Percentiles rank a stretch among this genome's conserved stretches.
phyloP scores from a whole-genome alignment of 2,888 invertebrate species.

The Dascillus cervinus region DNA sequence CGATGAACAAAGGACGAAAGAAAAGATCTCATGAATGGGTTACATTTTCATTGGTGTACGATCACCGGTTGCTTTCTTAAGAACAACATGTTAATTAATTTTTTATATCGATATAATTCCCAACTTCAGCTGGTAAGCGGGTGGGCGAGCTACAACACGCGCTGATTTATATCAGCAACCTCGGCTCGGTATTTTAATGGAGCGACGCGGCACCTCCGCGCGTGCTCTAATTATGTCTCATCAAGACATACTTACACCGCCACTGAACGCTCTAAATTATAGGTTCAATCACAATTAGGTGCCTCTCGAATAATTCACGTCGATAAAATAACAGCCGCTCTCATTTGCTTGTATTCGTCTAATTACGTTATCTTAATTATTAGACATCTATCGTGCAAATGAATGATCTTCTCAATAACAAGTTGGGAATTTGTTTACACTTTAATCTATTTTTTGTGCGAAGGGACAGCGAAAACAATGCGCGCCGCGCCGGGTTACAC shows the following conservation, averaged over 20 bases:
- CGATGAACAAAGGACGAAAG: no score
- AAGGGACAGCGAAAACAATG: no score
- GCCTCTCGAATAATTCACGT: conserved; percentile 31
- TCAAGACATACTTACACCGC: conserved; percentile 33
- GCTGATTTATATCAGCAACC: conserved; percentile 29
- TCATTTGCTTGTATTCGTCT: conserved; percentile 31
- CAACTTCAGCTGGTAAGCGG: no score
- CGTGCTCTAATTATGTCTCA: conserved; percentile 34
- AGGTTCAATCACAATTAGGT: conserved; percentile 24
- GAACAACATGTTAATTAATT: no score
- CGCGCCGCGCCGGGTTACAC: no score
- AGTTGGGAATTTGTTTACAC: no score
- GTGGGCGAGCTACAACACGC: conserved; percentile 16
- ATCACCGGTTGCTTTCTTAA: no score
- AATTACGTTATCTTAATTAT: conserved; percentile 30
- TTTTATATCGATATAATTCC: no score
- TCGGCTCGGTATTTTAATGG: conserved; percentile 30
- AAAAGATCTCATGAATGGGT: no score
- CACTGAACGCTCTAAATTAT: conserved; percentile 34
- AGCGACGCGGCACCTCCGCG: conserved; percentile 23
- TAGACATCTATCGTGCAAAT: conserved; percentile 9
- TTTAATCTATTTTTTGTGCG: no score
- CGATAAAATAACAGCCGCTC: conserved; percentile 37
- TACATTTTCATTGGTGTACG: no score
- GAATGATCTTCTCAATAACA: not conserved